Percentiles rank a stretch among this genome's conserved stretches.
Conservation (phyloP, 2,888 invertebrate genomes). For the Andricus curvator region DNA sequence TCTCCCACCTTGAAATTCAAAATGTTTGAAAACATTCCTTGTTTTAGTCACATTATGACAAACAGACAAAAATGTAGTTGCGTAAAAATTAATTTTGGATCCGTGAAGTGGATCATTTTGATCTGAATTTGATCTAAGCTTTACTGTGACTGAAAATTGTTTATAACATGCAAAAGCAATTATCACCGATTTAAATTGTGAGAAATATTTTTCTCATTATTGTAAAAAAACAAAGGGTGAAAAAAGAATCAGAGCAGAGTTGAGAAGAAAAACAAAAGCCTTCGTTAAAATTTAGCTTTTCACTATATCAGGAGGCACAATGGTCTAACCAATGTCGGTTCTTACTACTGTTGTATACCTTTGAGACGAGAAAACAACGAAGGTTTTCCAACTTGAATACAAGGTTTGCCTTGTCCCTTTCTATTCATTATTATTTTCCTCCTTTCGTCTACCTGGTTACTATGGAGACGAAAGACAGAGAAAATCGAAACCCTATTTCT, state of each 20-base stretch:
- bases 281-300: neutral
- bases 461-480: neutral
- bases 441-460: neutral
- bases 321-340: neutral
- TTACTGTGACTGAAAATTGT: neutral
- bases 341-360: neutral
- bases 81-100: no score
- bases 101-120: no score
- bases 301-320: neutral
- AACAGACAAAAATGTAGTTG: no score
- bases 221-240: neutral
- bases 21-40: no score
- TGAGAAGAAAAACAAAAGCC: neutral
- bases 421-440: constrained; percentile 6
- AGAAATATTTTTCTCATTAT: neutral
- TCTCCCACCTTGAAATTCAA: no score
- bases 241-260: neutral
- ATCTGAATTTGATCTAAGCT: no score
- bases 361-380: neutral
- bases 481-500: neutral
- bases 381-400: constrained; percentile 7
- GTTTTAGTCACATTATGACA: no score
- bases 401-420: neutral
- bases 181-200: neutral
- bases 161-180: neutral